A percentile compares a stretch with the other conserved stretches of the same genome.
Evolutionary conservation across 92 coral and sea anemone species (phyloP).

Genomic region (Palythoa heliodiscus): DNA sequence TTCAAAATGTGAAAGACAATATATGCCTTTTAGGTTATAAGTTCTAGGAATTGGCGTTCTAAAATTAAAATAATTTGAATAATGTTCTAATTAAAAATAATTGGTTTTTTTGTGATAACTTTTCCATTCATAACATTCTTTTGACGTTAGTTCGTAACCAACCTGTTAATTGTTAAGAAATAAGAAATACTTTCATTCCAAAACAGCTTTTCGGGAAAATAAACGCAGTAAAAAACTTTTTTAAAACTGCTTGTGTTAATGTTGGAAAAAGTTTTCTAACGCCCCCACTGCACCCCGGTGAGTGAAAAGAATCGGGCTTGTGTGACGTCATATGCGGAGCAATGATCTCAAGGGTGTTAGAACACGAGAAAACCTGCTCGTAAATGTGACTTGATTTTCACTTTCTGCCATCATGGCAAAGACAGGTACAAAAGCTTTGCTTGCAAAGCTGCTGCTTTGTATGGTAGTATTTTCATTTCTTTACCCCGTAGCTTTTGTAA

Average conservation of each 20-base stretch:
- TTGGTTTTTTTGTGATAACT: background rate
- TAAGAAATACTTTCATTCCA: background rate
- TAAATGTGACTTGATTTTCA: background rate
- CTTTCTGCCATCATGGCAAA: constrained; percentile 5
- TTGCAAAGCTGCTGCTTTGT: constrained; percentile 40
- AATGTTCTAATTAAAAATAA: too few relatives aligned
- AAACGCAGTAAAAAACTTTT: background rate
- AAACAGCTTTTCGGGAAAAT: background rate
- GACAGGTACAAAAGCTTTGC: background rate
- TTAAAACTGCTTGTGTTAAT: background rate
- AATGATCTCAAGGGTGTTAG: background rate
- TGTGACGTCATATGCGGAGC: constrained; percentile 36
- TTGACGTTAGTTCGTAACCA: background rate
- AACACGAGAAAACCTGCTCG: background rate
- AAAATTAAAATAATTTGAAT: too few relatives aligned
- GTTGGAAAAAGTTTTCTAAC: constrained; percentile 11
- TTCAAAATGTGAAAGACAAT: too few relatives aligned
- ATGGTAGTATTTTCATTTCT: constrained; percentile 57
- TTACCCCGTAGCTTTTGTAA: constrained; percentile 63
- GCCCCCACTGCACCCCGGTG: constrained; percentile 8
- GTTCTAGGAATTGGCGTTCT: too few relatives aligned
- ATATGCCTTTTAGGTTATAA: too few relatives aligned
- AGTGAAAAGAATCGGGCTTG: background rate
- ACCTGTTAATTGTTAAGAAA: background rate
- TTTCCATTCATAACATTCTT: background rate